Percentiles rank a stretch among this genome's conserved stretches.
These are phyloP conservation scores for Aepyceros melampus DNA, from an alignment of 2,113 vertebrate species.

Conservation along the genomic window DNA sequence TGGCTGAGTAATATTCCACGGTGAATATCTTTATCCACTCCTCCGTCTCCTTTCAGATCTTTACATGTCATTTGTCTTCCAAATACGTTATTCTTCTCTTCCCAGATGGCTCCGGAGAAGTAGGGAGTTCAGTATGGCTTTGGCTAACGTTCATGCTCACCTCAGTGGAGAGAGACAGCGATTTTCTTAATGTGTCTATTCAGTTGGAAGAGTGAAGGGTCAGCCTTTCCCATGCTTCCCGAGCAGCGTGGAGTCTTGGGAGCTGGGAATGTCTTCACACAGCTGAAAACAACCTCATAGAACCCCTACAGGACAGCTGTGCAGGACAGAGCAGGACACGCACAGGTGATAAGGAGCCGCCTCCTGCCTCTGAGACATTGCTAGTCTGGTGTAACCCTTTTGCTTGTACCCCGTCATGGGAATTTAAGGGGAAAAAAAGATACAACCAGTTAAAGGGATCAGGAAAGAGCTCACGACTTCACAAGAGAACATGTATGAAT, in stretches of 20 bases:
- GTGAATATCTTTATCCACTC: neutral
- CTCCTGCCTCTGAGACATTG: neutral
- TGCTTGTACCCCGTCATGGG: fast-evolving
- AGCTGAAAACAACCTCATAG: neutral
- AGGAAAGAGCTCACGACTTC: neutral
- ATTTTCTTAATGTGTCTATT: neutral
- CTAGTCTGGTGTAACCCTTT: neutral
- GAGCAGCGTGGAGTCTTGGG: neutral
- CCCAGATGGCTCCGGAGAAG: neutral
- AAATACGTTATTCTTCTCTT: neutral
- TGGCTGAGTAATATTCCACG: neutral
- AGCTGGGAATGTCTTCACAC: neutral
- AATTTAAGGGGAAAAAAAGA: neutral
- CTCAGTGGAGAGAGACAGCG: neutral
- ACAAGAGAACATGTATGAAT: neutral
- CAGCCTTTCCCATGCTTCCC: neutral
- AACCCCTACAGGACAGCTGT: neutral
- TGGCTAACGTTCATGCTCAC: neutral
- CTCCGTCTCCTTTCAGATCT: neutral
- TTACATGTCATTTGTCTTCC: neutral
- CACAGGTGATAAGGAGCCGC: neutral
- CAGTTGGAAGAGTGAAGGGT: fast-evolving
- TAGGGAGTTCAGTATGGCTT: too few species aligned
- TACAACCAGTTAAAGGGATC: neutral
- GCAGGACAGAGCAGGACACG: neutral